These are phyloP conservation scores for Oegoconia quadripuncta DNA, from an alignment of 2,888 invertebrate genomes.

Conservation along the genomic window DNA sequence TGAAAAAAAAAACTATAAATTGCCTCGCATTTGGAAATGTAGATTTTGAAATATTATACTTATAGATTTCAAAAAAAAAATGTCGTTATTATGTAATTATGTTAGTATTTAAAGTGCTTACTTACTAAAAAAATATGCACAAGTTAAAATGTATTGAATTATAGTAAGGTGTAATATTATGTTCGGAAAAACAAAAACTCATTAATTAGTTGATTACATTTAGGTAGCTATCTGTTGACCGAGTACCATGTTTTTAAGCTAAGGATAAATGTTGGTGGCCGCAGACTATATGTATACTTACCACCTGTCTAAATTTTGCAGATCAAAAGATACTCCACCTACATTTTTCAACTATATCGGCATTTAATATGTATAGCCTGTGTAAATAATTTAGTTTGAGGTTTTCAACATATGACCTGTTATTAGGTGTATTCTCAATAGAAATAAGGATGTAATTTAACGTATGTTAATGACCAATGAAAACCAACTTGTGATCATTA, in stretches of 20 bases:
- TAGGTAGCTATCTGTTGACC: constrained; percentile 3
- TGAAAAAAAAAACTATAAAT: constrained; percentile 65
- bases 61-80: constrained; percentile 69
- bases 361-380: constrained; percentile 21
- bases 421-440: constrained; percentile 72
- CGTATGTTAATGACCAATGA: constrained; percentile 81
- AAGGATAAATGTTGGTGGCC: too few relatives aligned
- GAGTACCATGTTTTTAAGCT: too few relatives aligned
- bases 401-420: constrained; percentile 63
- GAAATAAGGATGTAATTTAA: constrained; percentile 74
- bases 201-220: background rate
- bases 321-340: too few relatives aligned
- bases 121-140: constrained; percentile 55
- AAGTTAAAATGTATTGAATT: constrained; percentile 3
- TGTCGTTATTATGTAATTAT: constrained; percentile 60
- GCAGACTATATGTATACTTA: too few relatives aligned
- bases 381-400: constrained; percentile 62
- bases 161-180: too few relatives aligned
- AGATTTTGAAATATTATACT: constrained; percentile 73
- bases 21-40: constrained; percentile 78
- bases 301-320: constrained; percentile 22
- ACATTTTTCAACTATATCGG: constrained; percentile 13
- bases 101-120: constrained; percentile 42
- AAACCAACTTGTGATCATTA: constrained; percentile 81
- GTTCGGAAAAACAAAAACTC: too few relatives aligned